A percentile compares a stretch with the other conserved stretches of the same genome.
Evolutionary conservation across 1,140 invertebrate species (phyloP).

Genomic region (Sitobion miscanthi): DNA sequence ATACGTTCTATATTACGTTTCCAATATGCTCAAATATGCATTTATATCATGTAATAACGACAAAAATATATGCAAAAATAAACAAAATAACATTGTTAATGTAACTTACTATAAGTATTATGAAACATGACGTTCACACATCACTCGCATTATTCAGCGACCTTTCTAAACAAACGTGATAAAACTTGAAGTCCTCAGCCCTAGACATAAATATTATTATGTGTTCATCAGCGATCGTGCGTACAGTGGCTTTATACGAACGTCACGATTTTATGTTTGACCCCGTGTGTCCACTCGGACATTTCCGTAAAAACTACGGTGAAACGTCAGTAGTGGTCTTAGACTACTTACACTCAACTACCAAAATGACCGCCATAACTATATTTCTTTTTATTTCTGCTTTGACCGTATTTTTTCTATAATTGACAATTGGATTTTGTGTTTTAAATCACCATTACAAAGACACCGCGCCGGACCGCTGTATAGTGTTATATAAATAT

Average conservation of each 20-base stretch:
- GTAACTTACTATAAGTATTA: no score
- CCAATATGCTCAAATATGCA: no score
- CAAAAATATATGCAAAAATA: no score
- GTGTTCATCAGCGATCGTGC: not conserved
- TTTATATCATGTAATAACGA: no score
- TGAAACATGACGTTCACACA: no score
- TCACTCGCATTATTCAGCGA: no score
- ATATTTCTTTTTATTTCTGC: not conserved
- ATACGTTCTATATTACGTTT: no score
- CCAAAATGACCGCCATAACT: not conserved
- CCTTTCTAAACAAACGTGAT: no score
- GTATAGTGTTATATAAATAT: not conserved
- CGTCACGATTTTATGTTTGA: constrained; percentile 26
- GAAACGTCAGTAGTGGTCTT: no score
- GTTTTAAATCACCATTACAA: constrained; percentile 18
- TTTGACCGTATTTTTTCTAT: constrained; percentile 35
- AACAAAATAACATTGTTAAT: no score
- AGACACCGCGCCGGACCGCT: not conserved
- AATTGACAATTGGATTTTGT: constrained; percentile 4
- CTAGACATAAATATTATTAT: not conserved
- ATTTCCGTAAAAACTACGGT: not conserved
- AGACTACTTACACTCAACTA: not conserved
- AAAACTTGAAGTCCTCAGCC: no score
- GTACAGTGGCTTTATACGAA: not conserved
- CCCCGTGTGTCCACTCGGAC: not conserved